These are phyloP conservation scores for Sinosuthora webbiana DNA, from an alignment of 2,113 vertebrate species.

Conservation along the genomic window DNA sequence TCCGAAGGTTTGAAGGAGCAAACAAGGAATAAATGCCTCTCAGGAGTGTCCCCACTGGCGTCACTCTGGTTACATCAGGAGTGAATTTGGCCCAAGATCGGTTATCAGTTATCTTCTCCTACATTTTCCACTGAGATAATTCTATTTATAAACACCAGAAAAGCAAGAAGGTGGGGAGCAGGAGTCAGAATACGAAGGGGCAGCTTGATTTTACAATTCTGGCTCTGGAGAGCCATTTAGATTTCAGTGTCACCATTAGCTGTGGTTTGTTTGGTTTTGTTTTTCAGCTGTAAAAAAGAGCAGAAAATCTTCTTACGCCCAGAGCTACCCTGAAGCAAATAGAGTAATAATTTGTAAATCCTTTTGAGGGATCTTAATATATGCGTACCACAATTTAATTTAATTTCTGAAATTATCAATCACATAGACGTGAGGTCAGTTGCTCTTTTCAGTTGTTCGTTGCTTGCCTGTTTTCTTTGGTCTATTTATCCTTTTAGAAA, in stretches of 20 bases:
- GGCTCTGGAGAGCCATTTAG: not conserved
- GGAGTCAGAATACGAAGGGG: not conserved
- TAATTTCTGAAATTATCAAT: not conserved
- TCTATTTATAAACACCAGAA: not conserved
- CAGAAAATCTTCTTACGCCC: not conserved
- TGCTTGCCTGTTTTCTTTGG: not conserved
- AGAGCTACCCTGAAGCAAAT: not conserved
- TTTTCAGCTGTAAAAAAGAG: not conserved
- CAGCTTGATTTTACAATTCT: not conserved
- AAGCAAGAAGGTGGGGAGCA: not conserved
- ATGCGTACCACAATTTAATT: not conserved
- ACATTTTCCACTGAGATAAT: not conserved
- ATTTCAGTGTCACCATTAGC: not conserved
- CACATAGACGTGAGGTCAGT: not conserved
- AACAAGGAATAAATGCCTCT: conserved; percentile 28
- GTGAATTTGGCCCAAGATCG: not conserved
- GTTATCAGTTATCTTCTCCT: not conserved
- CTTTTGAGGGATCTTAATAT: not conserved
- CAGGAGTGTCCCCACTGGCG: not conserved
- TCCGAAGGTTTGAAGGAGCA: conserved; percentile 8
- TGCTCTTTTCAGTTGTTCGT: not conserved
- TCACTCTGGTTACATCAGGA: conserved; percentile 13
- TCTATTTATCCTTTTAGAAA: not conserved
- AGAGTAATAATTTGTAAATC: not conserved
- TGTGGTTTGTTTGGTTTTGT: not conserved